Percentiles rank a stretch among this genome's conserved stretches.
phyloP scores from a whole-genome alignment of 2,888 invertebrate genomes.

The Nymphalis c-album region DNA sequence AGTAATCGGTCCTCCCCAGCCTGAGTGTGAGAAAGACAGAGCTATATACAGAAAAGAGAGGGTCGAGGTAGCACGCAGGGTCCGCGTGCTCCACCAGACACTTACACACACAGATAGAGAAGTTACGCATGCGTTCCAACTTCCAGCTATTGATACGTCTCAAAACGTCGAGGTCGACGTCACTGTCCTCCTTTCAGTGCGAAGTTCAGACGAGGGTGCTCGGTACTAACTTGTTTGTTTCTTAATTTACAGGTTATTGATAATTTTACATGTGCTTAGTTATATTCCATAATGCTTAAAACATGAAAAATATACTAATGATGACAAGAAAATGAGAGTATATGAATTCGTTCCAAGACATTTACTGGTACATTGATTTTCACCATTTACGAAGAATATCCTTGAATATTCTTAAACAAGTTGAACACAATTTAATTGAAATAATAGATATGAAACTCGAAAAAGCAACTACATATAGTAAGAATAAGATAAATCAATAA shows the following conservation, averaged over 20 bases:
- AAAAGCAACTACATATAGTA: no score
- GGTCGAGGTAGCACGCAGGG: conserved; percentile 63
- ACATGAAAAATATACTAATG: background rate
- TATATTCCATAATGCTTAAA: conserved; percentile 21
- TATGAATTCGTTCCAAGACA: background rate
- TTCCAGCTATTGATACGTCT: conserved; percentile 59
- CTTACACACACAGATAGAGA: conserved; percentile 59
- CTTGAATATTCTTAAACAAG: no score
- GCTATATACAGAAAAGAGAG: conserved; percentile 58
- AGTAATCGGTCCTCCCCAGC: conserved; percentile 66
- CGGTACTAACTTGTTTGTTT: conserved; percentile 19
- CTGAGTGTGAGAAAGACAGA: conserved; percentile 52
- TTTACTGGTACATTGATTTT: background rate
- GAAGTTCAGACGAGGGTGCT: conserved; percentile 50
- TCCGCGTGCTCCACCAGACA: conserved; percentile 70
- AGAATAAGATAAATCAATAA: no score
- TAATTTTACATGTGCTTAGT: conserved; percentile 15
- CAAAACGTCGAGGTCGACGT: conserved; percentile 65
- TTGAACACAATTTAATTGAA: no score
- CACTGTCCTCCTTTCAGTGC: conserved; percentile 66
- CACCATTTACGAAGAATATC: no score
- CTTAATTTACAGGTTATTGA: conserved; percentile 28
- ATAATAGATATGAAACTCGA: no score
- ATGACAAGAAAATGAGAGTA: background rate
- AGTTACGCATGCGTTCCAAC: conserved; percentile 68